Evolutionary conservation across 2,113 vertebrate species (phyloP), one percentile per base, ranked within the genome.

Genomic region (Lampris incognitus): DNA sequence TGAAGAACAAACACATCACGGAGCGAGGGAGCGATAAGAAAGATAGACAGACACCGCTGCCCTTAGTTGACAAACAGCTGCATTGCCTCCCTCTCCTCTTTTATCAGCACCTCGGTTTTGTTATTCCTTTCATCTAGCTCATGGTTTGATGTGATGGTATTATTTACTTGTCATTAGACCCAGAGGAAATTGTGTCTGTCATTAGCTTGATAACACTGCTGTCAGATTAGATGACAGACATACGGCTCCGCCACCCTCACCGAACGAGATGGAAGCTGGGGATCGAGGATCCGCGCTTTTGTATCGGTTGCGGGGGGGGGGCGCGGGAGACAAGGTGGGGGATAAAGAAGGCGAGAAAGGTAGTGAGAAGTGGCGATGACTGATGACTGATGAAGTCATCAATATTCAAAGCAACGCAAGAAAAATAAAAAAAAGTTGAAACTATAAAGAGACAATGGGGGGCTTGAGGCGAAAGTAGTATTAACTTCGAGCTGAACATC

Each of bases 141-240:
- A 10, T n/a, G 48, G 78, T 71, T 84, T 90, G 87, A 86, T 78
- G 72, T 83, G 60, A 80, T 49, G 80, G 78, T 78, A 84, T 91
- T 92, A 91, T 94, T 94, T 92, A 89, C 86, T 73, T 54, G 71
- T 87, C 85, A 90, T 92, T 91, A 82, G 75, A 88, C 75, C 79
- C 42, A 72, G 80, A 82, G 83, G 85, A 90, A 92, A 93, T 87
- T 82, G 83, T 79, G 61, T 79, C 85, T 79, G 88, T 80, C 87
- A 83, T 91, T 86, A 88, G 63, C 63, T 86, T 88, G 75, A 89
- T 90, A 85, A 78, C 84, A 77, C 85, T 65, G 78, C 79, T 84
- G 87, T 67, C 60, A 87, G 78, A 88, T 90, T 72, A 82, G 72
- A 65, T 84, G 82, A 76, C 81, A 81, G 72, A 78, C 65, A 82